Conservation (phyloP, 2,888 invertebrate genomes). For the Eupithecia dodoneata region DNA sequence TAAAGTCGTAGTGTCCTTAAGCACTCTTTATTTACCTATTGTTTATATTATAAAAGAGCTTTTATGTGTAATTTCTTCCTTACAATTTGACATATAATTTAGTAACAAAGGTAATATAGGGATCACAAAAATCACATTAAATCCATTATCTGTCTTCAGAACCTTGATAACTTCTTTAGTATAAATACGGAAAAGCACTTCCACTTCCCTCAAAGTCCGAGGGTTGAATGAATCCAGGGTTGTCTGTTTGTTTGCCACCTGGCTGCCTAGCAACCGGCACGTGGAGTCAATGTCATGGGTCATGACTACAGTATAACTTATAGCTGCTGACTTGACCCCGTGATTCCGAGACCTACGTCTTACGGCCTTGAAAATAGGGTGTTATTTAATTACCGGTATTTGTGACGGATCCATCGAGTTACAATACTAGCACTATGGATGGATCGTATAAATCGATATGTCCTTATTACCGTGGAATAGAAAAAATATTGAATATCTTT, state of each 20-base stretch:
- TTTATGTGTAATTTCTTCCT: background rate
- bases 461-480: background rate
- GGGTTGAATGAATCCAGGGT: conserved; percentile 61
- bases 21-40: background rate
- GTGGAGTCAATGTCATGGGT: conserved; percentile 73
- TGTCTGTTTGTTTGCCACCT: conserved; percentile 63
- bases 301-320: conserved; percentile 63
- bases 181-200: conserved; percentile 35
- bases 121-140: background rate
- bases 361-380: conserved; percentile 20
- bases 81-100: background rate
- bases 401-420: too few species aligned
- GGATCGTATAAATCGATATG: background rate
- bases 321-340: conserved; percentile 64
- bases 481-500: background rate
- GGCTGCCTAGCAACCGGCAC: conserved; percentile 70
- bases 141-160: background rate
- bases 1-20: background rate
- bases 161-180: background rate
- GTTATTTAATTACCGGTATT: background rate
- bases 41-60: background rate
- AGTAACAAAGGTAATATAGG: background rate
- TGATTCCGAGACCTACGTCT: conserved; percentile 34
- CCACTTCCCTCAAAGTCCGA: conserved; percentile 36
- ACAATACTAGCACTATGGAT: too few species aligned